These are phyloP conservation scores for Abramis brama DNA, from an alignment of 2,113 vertebrate species.

Conservation along the genomic window DNA sequence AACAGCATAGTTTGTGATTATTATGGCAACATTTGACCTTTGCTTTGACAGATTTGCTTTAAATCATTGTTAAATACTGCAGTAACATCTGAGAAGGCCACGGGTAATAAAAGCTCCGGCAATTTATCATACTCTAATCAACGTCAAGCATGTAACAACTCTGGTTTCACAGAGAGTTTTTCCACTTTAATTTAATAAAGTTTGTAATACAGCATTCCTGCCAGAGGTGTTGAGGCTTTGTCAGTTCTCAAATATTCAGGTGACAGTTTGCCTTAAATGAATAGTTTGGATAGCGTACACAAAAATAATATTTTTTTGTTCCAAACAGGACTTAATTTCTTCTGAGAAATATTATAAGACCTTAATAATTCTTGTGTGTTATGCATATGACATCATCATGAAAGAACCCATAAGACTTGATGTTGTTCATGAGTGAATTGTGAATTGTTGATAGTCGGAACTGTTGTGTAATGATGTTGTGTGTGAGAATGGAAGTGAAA, in stretches of 20 bases:
- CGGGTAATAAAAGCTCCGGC: background rate
- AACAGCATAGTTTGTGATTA: background rate
- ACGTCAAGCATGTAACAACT: background rate
- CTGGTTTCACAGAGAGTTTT: background rate
- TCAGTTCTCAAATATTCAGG: background rate
- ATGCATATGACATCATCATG: background rate
- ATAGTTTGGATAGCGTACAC: background rate
- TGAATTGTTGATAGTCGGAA: no score
- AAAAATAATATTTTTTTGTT: background rate
- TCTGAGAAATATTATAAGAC: background rate
- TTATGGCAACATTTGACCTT: constrained; percentile 11
- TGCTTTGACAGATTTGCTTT: constrained; percentile 8
- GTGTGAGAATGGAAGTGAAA: no score
- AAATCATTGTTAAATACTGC: constrained; percentile 15
- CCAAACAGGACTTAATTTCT: background rate
- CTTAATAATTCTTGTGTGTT: background rate
- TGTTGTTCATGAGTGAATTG: no score
- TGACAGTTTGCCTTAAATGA: constrained; percentile 13
- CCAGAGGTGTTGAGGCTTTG: background rate
- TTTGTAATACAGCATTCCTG: background rate
- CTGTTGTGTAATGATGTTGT: no score
- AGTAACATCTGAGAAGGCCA: constrained; percentile 6
- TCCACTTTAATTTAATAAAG: background rate
- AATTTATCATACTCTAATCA: constrained; percentile 32
- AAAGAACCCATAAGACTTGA: background rate